A percentile compares a stretch with the other conserved stretches of the same genome.
These are phyloP conservation scores for Dioctria linearis DNA, from an alignment of 2,888 invertebrate species.

Conservation along the genomic window DNA sequence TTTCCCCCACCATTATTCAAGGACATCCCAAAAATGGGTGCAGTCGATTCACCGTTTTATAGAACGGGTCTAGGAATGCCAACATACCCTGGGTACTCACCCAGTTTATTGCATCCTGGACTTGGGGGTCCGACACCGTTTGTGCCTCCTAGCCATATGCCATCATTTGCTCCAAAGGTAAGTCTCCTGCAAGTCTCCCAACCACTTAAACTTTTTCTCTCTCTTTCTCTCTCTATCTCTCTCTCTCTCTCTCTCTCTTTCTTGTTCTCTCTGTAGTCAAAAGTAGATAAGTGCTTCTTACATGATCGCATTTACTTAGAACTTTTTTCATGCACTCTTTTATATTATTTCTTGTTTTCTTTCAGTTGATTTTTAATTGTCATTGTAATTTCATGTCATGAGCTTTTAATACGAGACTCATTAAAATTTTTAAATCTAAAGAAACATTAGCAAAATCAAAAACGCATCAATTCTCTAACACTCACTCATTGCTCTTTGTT, in stretches of 20 bases:
- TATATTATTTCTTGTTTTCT: background rate
- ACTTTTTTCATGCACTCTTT: slow-evolving; percentile 10
- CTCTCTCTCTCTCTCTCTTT: slow-evolving; percentile 2
- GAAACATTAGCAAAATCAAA: background rate
- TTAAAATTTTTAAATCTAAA: slow-evolving; percentile 32
- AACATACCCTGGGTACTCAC: slow-evolving; percentile 84
- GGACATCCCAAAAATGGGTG: slow-evolving; percentile 88
- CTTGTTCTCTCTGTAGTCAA: background rate
- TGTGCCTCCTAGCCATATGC: slow-evolving; percentile 88
- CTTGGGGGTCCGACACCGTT: slow-evolving; percentile 86
- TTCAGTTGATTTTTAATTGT: slow-evolving; percentile 7
- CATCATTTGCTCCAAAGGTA: slow-evolving; percentile 93
- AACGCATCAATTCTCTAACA: slow-evolving; percentile 46
- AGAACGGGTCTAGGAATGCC: slow-evolving; percentile 80
- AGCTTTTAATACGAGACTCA: slow-evolving; percentile 36
- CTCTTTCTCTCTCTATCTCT: background rate
- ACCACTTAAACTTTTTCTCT: background rate
- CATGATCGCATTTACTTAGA: slow-evolving; percentile 30
- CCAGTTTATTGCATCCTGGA: slow-evolving; percentile 85
- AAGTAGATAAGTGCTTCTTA: background rate
- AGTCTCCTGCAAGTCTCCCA: slow-evolving; percentile 56
- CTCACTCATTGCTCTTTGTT: slow-evolving; percentile 66
- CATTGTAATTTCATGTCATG: slow-evolving; percentile 11
- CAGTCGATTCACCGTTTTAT: slow-evolving; percentile 85
- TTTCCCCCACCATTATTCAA: slow-evolving; percentile 84